Percentiles rank a stretch among this genome's conserved stretches.
Evolutionary conservation across 2,113 vertebrate genomes (phyloP).

Genomic region (Ochotona curzoniae): DNA sequence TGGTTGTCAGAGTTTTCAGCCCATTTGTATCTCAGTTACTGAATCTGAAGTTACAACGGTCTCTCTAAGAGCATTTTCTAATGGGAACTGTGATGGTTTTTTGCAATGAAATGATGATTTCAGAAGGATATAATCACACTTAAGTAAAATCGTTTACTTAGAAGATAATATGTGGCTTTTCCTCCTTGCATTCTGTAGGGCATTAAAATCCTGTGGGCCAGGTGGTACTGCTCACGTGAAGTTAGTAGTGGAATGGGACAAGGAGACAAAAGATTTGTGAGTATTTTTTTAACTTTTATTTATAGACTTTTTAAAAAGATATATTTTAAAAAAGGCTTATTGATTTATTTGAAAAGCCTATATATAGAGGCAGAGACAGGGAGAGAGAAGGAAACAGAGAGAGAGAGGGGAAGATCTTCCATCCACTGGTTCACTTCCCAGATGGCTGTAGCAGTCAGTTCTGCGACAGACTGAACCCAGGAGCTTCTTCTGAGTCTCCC

Average conservation of each 20-base stretch:
- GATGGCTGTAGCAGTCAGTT: too few species aligned
- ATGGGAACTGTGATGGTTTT: constrained; percentile 10
- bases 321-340: too few species aligned
- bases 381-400: too few species aligned
- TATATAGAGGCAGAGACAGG: too few species aligned
- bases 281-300: constrained; percentile 78
- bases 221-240: constrained; percentile 97
- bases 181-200: not conserved
- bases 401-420: too few species aligned
- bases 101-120: not conserved
- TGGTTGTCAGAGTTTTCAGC: constrained; percentile 13
- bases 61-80: not conserved
- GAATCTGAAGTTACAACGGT: not conserved
- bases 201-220: constrained; percentile 95
- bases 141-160: constrained; percentile 28
- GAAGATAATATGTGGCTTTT: constrained; percentile 13
- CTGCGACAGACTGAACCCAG: too few species aligned
- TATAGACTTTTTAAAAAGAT: not conserved
- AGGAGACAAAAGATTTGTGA: constrained; percentile 99
- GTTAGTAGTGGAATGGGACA: constrained; percentile 99
- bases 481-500: too few species aligned
- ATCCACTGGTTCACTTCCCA: too few species aligned
- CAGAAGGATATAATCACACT: not conserved
- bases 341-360: too few species aligned
- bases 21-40: not conserved